phyloP scores from a whole-genome alignment of 1,140 invertebrate species.

The Aleiodes sp. region DNA sequence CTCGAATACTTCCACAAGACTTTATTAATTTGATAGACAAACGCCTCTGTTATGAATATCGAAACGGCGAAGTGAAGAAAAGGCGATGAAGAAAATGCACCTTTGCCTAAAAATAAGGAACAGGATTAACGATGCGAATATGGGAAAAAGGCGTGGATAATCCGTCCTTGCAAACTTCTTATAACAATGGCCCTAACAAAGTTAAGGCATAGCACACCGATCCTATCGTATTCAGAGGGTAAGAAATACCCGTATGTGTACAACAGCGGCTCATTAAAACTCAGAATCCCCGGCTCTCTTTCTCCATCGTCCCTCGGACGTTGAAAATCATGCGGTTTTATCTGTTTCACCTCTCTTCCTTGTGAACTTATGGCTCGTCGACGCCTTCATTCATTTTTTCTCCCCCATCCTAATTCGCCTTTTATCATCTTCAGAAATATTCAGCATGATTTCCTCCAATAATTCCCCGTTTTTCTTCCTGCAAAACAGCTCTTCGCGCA shows the following conservation, averaged over 20 bases:
- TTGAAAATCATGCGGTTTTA: constrained; percentile 25
- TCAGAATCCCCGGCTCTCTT: constrained; percentile 24
- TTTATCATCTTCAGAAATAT: constrained; percentile 23
- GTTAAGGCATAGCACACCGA: constrained; percentile 7
- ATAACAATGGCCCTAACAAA: constrained; percentile 15
- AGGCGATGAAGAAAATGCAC: too few relatives aligned
- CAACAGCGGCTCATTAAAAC: constrained; percentile 48
- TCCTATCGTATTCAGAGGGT: constrained; percentile 28
- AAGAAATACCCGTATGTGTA: constrained; percentile 32
- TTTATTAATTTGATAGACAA: too few relatives aligned
- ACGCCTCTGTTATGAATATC: too few relatives aligned
- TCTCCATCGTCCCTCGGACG: constrained; percentile 1
- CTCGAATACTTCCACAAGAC: too few relatives aligned
- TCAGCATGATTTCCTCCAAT: too few relatives aligned
- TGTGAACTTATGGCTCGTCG: constrained; percentile 36
- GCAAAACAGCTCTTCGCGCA: too few relatives aligned
- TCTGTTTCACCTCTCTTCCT: constrained; percentile 34
- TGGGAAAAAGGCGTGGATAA: constrained; percentile 1
- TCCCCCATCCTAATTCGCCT: background rate
- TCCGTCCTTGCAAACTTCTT: constrained; percentile 5
- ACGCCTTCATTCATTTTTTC: constrained; percentile 16
- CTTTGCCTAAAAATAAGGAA: too few relatives aligned
- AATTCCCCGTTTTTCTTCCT: too few relatives aligned
- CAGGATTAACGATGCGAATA: background rate
- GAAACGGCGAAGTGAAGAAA: too few relatives aligned